A percentile compares a stretch with the other conserved stretches of the same genome.
These are phyloP conservation scores for Charadrius vociferus DNA, from an alignment of 2,113 vertebrate species.

Conservation along the genomic window DNA sequence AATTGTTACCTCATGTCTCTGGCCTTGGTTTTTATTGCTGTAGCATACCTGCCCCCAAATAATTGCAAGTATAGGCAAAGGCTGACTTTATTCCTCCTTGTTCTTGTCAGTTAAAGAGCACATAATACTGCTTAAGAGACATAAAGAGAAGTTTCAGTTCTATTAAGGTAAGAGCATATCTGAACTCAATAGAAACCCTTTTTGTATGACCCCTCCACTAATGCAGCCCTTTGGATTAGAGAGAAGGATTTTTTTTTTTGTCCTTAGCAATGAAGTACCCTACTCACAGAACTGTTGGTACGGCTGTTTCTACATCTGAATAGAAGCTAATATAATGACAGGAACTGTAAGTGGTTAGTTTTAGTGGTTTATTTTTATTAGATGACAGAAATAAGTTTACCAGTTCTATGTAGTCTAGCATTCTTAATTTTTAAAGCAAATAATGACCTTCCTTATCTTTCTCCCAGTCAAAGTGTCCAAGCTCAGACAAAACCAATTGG, in stretches of 20 bases:
- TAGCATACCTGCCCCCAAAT: not conserved
- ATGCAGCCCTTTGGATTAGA: not conserved
- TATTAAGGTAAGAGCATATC: not conserved
- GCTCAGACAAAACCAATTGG: not conserved
- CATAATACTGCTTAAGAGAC: not conserved
- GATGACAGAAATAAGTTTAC: not conserved
- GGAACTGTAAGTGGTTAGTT: not conserved
- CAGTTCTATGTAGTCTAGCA: not conserved
- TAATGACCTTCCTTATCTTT: not conserved
- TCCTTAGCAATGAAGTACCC: not conserved
- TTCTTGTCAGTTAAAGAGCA: not conserved
- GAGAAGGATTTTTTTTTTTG: not conserved
- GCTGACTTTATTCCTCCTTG: not conserved
- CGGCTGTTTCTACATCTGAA: not conserved
- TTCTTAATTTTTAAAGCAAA: not conserved
- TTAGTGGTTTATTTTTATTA: not conserved
- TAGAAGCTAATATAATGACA: not conserved
- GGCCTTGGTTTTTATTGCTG: not conserved
- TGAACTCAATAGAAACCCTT: not conserved
- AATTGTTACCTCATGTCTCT: not conserved
- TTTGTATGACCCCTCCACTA: not conserved
- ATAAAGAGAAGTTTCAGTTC: not conserved
- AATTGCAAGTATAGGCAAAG: not conserved
- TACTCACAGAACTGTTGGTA: not conserved
- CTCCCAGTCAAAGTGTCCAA: not conserved